These are phyloP conservation scores for Ophioderma brevispina DNA, from an alignment of 35 echinoderm and acorn worm genomes.

Conservation along the genomic window DNA sequence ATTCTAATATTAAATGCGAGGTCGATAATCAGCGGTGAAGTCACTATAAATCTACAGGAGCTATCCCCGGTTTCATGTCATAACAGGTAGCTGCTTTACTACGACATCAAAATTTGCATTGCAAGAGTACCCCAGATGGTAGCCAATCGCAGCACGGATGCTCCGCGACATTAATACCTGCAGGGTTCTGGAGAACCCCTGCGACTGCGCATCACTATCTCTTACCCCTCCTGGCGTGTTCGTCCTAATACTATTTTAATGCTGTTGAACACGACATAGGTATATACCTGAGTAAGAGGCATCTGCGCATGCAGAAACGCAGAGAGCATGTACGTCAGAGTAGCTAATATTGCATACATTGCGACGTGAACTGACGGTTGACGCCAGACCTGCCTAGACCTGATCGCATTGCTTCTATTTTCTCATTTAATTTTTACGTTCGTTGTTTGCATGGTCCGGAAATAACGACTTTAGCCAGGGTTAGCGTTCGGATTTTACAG, in stretches of 20 bases:
- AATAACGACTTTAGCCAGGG: neutral
- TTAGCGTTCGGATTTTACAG: neutral
- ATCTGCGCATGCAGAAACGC: neutral
- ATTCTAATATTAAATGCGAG: slow-evolving; percentile 11
- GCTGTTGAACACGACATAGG: neutral
- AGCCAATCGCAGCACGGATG: neutral
- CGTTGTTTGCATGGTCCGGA: neutral
- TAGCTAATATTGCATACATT: neutral
- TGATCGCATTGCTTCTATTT: neutral
- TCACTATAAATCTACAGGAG: neutral
- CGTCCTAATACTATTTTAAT: neutral
- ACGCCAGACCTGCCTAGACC: neutral
- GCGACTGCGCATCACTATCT: neutral
- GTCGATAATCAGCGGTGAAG: neutral
- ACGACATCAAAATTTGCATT: neutral
- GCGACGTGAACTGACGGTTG: neutral
- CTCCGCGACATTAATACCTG: neutral
- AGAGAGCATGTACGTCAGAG: neutral
- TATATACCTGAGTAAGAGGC: neutral
- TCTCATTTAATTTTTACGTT: neutral
- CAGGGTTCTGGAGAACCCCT: neutral
- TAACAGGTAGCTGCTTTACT: neutral
- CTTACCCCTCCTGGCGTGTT: neutral
- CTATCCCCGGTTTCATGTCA: neutral
- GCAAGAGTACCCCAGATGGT: neutral